Percentiles rank a stretch among this genome's conserved stretches.
phyloP scores from a whole-genome alignment of 1,140 invertebrate species.

The Nixonia krombeini region DNA sequence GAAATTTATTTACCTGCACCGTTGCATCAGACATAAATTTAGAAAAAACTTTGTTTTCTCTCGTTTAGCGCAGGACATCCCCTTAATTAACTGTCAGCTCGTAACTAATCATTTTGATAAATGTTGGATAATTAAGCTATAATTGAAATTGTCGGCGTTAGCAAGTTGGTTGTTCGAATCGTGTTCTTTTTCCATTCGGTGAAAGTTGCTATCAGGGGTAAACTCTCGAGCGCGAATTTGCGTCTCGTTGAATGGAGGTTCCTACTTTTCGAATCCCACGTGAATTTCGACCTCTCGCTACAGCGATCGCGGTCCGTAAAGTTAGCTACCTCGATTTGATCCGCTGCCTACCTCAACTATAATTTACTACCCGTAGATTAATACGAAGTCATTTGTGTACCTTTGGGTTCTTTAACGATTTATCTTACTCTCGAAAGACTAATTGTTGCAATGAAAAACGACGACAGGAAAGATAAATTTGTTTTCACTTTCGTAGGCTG shows the following conservation, averaged over 20 bases:
- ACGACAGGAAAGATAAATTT: too few species aligned
- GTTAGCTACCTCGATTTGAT: constrained; percentile 39
- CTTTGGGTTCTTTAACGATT: constrained; percentile 40
- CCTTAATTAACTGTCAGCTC: too few species aligned
- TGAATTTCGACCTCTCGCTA: constrained; percentile 44
- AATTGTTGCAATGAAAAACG: constrained; percentile 1
- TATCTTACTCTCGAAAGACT: constrained; percentile 36
- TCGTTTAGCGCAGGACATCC: too few species aligned
- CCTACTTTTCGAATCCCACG: constrained; percentile 45
- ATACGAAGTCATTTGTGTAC: constrained; percentile 34
- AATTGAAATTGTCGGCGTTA: background rate
- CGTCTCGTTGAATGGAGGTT: constrained; percentile 34
- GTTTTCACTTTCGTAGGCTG: too few species aligned
- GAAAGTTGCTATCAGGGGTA: constrained; percentile 22
- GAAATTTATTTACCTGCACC: too few species aligned
- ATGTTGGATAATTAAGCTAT: constrained; percentile 10
- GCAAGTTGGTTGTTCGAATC: constrained; percentile 13
- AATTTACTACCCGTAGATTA: constrained; percentile 37
- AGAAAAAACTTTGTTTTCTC: too few species aligned
- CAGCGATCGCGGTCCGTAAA: constrained; percentile 42
- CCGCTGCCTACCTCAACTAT: constrained; percentile 29
- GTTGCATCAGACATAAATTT: too few species aligned
- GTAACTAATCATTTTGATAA: too few species aligned
- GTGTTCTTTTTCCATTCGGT: constrained; percentile 26
- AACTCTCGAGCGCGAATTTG: constrained; percentile 50